A percentile compares a stretch with the other conserved stretches of the same genome.
Evolutionary conservation across 2,113 vertebrate species (phyloP).

Genomic region (Hiodon tergisus): DNA sequence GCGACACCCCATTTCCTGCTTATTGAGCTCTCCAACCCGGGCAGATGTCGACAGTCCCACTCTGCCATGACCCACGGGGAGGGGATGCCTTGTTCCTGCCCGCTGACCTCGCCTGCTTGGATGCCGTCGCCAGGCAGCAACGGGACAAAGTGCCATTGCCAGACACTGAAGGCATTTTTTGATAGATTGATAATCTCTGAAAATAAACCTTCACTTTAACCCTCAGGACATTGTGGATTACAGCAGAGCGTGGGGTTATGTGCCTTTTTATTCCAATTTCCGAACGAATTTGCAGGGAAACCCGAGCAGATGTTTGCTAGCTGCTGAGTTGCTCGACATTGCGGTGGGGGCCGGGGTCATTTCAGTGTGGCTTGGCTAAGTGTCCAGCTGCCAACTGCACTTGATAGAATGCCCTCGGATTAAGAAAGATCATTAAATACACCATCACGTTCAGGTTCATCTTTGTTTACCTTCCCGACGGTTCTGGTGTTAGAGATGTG

Average conservation of each 20-base stretch:
- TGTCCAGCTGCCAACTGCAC: slow-evolving; percentile 5
- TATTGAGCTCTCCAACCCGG: slow-evolving; percentile 96
- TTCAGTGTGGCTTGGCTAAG: slow-evolving; percentile 9
- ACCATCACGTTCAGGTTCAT: neutral
- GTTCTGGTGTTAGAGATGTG: no score
- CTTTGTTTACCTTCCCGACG: neutral
- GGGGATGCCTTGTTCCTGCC: slow-evolving; percentile 80
- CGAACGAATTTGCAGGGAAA: slow-evolving; percentile 25
- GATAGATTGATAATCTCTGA: slow-evolving; percentile 27
- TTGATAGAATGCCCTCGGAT: neutral
- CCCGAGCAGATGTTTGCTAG: slow-evolving; percentile 36
- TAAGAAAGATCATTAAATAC: neutral
- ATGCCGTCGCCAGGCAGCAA: neutral
- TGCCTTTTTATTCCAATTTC: slow-evolving; percentile 18
- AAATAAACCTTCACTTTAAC: slow-evolving; percentile 28
- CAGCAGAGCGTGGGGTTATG: slow-evolving; percentile 13
- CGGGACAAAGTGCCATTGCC: slow-evolving; percentile 28
- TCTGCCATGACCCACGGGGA: slow-evolving; percentile 63
- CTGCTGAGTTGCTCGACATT: slow-evolving; percentile 26
- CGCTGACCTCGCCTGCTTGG: slow-evolving; percentile 58
- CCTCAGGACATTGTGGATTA: slow-evolving; percentile 17
- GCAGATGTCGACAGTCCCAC: slow-evolving; percentile 97
- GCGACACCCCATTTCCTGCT: slow-evolving; percentile 98
- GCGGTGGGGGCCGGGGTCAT: slow-evolving; percentile 4
- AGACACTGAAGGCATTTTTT: slow-evolving; percentile 15